phyloP scores from a whole-genome alignment of 2,113 vertebrate species.

The Ptychochromis oligacanthus region DNA sequence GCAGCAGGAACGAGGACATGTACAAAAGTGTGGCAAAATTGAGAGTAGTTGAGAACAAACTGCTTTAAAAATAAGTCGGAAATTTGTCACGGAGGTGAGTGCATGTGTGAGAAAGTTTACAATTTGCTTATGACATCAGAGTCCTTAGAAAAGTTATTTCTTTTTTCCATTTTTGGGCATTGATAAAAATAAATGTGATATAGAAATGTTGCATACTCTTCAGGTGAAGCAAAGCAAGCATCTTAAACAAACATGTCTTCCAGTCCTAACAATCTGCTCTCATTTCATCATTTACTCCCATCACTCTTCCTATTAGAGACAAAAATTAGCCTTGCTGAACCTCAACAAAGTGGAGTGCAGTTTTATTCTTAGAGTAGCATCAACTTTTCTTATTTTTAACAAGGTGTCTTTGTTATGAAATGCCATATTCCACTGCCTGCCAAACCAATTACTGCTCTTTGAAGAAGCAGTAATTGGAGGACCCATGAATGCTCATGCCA shows the following conservation, averaged over 20 bases:
- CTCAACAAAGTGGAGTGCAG: not conserved
- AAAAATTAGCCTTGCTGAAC: not conserved
- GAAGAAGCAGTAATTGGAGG: slow-evolving; percentile 26
- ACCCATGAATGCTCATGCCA: not conserved
- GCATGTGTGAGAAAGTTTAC: not conserved
- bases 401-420: slow-evolving; percentile 9
- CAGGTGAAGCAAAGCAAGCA: not conserved
- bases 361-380: slow-evolving; percentile 16
- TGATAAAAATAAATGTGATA: not conserved
- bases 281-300: not conserved
- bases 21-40: not conserved
- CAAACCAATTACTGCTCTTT: slow-evolving; percentile 45
- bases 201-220: not conserved
- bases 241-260: too few relatives aligned
- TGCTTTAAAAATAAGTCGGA: not conserved
- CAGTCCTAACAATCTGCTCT: not conserved
- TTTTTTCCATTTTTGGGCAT: not conserved
- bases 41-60: not conserved
- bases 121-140: not conserved
- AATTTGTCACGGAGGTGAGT: not conserved
- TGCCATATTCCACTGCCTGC: not conserved
- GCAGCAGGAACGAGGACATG: not conserved
- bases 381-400: slow-evolving; percentile 3
- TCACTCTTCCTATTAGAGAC: not conserved
- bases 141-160: too few relatives aligned